Evolutionary conservation across 2,113 vertebrate species (phyloP).

Genomic region (Rattus rattus): DNA sequence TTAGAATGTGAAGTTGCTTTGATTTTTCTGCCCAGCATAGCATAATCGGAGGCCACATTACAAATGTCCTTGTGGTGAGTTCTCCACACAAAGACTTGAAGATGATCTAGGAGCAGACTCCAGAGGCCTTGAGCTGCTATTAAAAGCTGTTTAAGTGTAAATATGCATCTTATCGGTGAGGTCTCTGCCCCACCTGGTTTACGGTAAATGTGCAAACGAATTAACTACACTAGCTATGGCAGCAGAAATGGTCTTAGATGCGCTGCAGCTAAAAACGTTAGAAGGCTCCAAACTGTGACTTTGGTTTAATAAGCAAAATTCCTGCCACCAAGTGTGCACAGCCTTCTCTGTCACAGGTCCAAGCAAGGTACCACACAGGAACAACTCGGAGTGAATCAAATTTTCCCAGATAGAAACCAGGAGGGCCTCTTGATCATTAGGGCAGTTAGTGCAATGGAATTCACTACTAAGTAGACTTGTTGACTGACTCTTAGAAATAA

Average conservation of each 20-base stretch:
- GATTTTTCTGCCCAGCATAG: neutral
- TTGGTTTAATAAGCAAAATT: neutral
- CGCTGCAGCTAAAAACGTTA: neutral
- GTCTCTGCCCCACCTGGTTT: neutral
- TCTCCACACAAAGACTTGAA: neutral
- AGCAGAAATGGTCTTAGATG: slow-evolving; percentile 28
- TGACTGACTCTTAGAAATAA: slow-evolving; percentile 32
- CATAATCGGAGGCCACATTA: neutral
- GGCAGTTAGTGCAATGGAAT: neutral
- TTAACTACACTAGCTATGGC: neutral
- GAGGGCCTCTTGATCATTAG: neutral
- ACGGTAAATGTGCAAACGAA: neutral
- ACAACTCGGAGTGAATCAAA: neutral
- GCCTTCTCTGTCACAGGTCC: neutral
- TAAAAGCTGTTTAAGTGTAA: neutral
- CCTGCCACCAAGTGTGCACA: neutral
- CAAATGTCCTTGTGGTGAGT: neutral
- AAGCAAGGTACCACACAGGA: neutral
- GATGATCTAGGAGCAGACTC: neutral
- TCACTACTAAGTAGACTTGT: neutral
- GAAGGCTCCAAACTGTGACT: neutral
- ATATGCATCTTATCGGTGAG: neutral
- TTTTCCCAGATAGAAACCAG: neutral
- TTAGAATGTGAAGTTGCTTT: neutral
- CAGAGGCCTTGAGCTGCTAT: slow-evolving; percentile 7